Evolutionary conservation across 2,797 vertebrate genomes (phyloP), one percentile per base, ranked within the genome.

Genomic region (Champsocephalus esox): DNA sequence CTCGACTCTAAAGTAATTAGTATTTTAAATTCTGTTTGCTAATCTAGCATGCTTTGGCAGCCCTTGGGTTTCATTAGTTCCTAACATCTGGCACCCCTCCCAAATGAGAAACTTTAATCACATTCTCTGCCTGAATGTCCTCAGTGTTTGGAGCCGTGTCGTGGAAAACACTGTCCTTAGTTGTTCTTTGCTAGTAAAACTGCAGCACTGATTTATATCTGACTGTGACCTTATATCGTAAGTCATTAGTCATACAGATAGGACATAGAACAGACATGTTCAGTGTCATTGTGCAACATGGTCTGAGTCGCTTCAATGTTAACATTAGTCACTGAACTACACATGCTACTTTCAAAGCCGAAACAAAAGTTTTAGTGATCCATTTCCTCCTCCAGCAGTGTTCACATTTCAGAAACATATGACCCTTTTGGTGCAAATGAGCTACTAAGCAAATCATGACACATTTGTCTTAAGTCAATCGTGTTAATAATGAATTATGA

Each of bases 31-130:
- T 89, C 52, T 79, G 82, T 84, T 87, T 87, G 79, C 77, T 82
- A 85, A 81, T 90, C 82, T 86, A 75, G 70, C 81, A 79, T 84
- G 70, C 78, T 80, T 78, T 82, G 81, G 71, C 69, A 86, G 82
- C 80, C 78, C 79, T 89, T 88, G 80, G 80, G 80, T 91, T 91
- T 93, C 90, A 93, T 93, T 92, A 91, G 87, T 83, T 81, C 70
- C 52, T 83, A 85, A 87, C 85, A 88, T 84, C 86, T 86, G 87
- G 80, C 87, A 84, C 59, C 70, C 80, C 79, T 83, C 88, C 86
- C 79, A 84, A 92, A 91, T 84, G 84, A 92, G 74, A 84, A 80
- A 84, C 84, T 92, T 92, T 87, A 92, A 90, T 91, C 83, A 90
- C 72, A 66, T 70, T 85, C 87, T 70, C 78, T 81, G 76, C 72